Evolutionary conservation across 2,888 invertebrate genomes (phyloP).

Genomic region (Amiota communis): DNA sequence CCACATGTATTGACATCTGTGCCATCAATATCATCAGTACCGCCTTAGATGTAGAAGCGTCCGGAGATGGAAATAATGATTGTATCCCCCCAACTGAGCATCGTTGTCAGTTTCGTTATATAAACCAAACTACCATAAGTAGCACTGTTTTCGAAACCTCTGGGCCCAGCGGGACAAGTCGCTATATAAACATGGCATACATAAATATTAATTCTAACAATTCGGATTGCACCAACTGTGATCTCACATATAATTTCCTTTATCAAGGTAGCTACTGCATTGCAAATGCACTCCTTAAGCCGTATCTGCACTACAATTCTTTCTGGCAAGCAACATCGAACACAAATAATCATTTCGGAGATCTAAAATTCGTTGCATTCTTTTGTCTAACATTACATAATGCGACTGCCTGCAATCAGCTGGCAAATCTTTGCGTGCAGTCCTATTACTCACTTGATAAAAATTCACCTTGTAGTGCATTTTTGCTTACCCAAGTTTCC

Average conservation of each 20-base stretch:
- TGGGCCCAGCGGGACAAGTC: slow-evolving; percentile 39
- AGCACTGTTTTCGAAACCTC: slow-evolving; percentile 34
- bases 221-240: slow-evolving; percentile 62
- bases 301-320: slow-evolving; percentile 65
- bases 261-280: slow-evolving; percentile 68
- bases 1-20: slow-evolving; percentile 63
- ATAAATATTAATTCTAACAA: slow-evolving; percentile 35
- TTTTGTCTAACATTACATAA: slow-evolving; percentile 72
- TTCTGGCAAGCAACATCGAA: slow-evolving; percentile 59
- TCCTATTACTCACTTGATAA: slow-evolving; percentile 75
- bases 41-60: background rate
- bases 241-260: slow-evolving; percentile 63
- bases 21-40: slow-evolving; percentile 26
- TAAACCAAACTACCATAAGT: slow-evolving; percentile 51
- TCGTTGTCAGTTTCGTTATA: slow-evolving; percentile 61
- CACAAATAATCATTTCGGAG: slow-evolving; percentile 53
- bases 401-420: slow-evolving; percentile 77
- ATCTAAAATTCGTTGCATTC: slow-evolving; percentile 70
- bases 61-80: background rate
- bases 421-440: slow-evolving; percentile 81
- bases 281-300: slow-evolving; percentile 62
- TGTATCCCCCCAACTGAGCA: background rate
- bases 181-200: slow-evolving; percentile 46
- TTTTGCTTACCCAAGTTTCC: slow-evolving; percentile 69
- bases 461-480: slow-evolving; percentile 74